phyloP scores from a whole-genome alignment of 2,113 vertebrate species.

The Oceanites oceanicus region DNA sequence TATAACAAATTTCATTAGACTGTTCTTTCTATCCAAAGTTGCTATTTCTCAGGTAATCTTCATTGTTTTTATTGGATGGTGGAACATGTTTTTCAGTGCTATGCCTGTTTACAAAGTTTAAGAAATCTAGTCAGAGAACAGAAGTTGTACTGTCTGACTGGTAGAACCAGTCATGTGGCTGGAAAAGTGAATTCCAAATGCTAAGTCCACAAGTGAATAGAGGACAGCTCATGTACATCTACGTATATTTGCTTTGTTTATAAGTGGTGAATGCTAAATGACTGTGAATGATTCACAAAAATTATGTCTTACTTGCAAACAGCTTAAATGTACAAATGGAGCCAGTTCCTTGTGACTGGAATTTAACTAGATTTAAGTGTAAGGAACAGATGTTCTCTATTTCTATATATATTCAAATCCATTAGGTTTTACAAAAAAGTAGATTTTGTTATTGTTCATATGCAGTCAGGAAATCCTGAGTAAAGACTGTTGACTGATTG shows the following conservation, averaged over 20 bases:
- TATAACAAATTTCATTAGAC: background rate
- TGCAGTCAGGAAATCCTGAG: conserved; percentile 13
- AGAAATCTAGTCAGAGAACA: background rate
- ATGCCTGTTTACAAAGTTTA: background rate
- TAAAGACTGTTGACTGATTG: background rate
- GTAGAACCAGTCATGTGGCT: background rate
- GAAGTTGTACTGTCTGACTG: background rate
- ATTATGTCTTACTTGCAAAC: background rate
- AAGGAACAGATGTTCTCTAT: background rate
- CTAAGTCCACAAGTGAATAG: background rate
- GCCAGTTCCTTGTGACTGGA: background rate
- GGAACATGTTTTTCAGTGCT: background rate
- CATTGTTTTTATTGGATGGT: background rate
- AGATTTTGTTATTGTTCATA: background rate
- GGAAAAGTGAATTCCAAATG: background rate
- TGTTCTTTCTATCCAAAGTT: background rate
- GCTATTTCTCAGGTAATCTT: background rate
- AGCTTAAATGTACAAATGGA: background rate
- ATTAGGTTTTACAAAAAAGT: background rate
- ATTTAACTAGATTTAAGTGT: background rate
- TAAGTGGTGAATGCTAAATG: background rate
- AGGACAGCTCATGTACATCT: background rate
- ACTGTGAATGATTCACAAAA: background rate
- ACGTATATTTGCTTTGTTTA: background rate
- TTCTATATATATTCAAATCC: background rate